These are phyloP conservation scores for Caenorhabditis remanei DNA, from an alignment of 1,140 invertebrate species.

Conservation along the genomic window DNA sequence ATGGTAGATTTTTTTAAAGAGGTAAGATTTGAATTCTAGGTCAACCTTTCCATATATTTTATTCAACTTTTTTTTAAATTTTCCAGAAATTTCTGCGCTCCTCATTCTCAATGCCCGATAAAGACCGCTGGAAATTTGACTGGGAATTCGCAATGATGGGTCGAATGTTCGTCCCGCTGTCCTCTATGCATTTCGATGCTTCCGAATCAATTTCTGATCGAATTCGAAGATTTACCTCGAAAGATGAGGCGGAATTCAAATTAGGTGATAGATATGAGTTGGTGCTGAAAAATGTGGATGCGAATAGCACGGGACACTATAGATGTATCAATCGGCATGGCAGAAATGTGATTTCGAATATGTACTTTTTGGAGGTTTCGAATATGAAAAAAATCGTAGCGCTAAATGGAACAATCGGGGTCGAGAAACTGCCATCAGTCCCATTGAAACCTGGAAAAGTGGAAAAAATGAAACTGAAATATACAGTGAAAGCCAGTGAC, in stretches of 20 bases:
- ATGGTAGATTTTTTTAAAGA: slow-evolving; percentile 52
- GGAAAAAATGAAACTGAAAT: background rate
- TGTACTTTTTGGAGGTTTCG: slow-evolving; percentile 55
- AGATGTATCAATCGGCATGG: slow-evolving; percentile 59
- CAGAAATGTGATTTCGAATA: slow-evolving; percentile 46
- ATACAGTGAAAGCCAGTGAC: background rate
- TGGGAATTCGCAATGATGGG: slow-evolving; percentile 59
- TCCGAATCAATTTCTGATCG: slow-evolving; percentile 43
- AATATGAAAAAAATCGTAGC: background rate
- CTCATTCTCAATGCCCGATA: slow-evolving; percentile 10
- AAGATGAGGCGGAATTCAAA: slow-evolving; percentile 48
- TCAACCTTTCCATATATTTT: too few relatives aligned
- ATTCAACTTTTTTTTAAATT: too few relatives aligned
- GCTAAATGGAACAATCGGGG: background rate
- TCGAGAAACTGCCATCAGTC: background rate
- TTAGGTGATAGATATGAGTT: slow-evolving; percentile 58
- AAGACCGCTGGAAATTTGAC: slow-evolving; percentile 56
- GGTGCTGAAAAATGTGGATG: slow-evolving; percentile 48
- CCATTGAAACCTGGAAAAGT: background rate
- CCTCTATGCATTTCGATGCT: slow-evolving; percentile 51
- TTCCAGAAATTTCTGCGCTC: slow-evolving; percentile 42
- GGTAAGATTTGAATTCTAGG: too few relatives aligned
- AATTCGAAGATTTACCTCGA: slow-evolving; percentile 7
- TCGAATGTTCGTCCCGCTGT: slow-evolving; percentile 27
- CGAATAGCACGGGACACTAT: slow-evolving; percentile 53